phyloP scores from a whole-genome alignment of 1,140 invertebrate species.

The Ceratoteleas bidentatus region DNA sequence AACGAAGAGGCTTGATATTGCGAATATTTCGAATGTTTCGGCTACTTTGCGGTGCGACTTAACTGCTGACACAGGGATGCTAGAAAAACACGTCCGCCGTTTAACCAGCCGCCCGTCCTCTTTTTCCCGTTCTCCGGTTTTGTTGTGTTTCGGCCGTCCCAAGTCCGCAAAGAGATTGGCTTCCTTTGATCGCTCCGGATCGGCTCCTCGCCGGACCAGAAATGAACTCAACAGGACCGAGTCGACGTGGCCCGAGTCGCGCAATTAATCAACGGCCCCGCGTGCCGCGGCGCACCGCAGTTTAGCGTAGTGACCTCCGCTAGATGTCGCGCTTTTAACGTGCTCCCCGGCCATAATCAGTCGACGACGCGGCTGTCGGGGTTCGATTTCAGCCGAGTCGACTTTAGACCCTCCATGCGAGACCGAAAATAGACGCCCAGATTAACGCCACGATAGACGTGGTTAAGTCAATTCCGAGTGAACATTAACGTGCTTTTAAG shows the following conservation, averaged over 20 bases:
- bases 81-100: conserved; percentile 19
- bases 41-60: conserved; percentile 51
- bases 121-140: no score
- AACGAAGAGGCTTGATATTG: conserved; percentile 58
- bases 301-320: conserved; percentile 6
- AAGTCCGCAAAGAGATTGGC: not conserved
- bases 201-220: conserved; percentile 15
- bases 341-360: no score
- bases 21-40: conserved; percentile 54
- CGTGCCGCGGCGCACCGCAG: not conserved
- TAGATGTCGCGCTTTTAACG: conserved; percentile 7
- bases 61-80: conserved; percentile 14
- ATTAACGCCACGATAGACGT: conserved; percentile 29
- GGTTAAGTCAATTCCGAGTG: conserved; percentile 24
- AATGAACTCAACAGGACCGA: conserved; percentile 24
- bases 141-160: no score
- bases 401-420: not conserved
- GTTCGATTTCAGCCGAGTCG: not conserved
- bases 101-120: conserved; percentile 5
- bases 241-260: conserved; percentile 12
- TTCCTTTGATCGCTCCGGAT: conserved; percentile 26
- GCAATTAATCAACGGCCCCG: conserved; percentile 5
- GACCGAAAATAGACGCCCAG: conserved; percentile 20
- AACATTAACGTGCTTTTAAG: conserved; percentile 17
- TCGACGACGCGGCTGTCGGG: no score